Evolutionary conservation across 2,113 vertebrate genomes (phyloP).

Genomic region (Salvelinus sp.): DNA sequence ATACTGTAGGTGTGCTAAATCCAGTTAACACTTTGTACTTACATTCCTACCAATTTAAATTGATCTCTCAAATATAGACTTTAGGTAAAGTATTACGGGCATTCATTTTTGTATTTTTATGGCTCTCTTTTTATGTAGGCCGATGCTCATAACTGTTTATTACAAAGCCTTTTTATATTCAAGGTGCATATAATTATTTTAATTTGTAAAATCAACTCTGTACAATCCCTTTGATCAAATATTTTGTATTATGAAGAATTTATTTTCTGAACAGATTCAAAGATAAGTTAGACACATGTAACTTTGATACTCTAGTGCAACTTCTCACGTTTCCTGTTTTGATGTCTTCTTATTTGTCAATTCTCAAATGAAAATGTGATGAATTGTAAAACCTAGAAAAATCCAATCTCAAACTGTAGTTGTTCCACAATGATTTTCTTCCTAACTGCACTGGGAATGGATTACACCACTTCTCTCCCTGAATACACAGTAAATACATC

Average conservation of each 20-base stretch:
- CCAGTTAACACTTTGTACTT: not conserved
- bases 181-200: not conserved
- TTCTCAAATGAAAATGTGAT: conserved; percentile 38
- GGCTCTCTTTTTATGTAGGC: not conserved
- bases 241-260: no score
- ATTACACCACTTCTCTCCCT: conserved; percentile 65
- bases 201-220: not conserved
- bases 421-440: conserved; percentile 34
- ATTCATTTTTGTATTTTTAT: not conserved
- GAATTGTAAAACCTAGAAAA: conserved; percentile 22
- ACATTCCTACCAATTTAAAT: not conserved
- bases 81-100: not conserved
- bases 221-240: not conserved
- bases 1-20: not conserved
- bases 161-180: not conserved
- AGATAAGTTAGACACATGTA: no score
- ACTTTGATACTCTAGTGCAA: not conserved
- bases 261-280: no score
- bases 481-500: conserved; percentile 71
- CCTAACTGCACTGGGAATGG: conserved; percentile 56
- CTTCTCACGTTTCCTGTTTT: not conserved
- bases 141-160: not conserved
- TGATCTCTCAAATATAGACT: not conserved
- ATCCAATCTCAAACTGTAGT: conserved; percentile 48
- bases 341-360: conserved; percentile 11